A percentile compares a stretch with the other conserved stretches of the same genome.
Evolutionary conservation across 1,140 invertebrate genomes (phyloP).

Genomic region (Diabrotica virgifera): DNA sequence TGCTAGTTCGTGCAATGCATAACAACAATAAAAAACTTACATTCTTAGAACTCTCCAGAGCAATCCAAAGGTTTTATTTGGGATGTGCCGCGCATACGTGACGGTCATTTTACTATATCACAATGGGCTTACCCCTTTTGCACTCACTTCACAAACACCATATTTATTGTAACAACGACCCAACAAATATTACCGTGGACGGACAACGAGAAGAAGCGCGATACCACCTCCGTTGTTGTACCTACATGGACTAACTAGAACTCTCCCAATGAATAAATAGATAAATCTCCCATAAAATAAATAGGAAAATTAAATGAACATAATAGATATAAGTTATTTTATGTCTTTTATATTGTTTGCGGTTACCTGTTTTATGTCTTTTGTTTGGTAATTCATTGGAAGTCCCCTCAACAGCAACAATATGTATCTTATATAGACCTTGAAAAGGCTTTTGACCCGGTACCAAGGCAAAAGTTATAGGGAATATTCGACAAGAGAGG

Average conservation of each 20-base stretch:
- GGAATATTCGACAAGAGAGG: too few species aligned
- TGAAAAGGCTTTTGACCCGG: too few species aligned
- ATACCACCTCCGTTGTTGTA: neutral
- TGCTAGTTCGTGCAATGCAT: neutral
- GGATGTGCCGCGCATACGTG: slow-evolving; percentile 82
- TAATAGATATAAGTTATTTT: too few species aligned
- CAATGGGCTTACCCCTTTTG: slow-evolving; percentile 12
- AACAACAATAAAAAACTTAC: slow-evolving; percentile 27
- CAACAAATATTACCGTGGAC: neutral
- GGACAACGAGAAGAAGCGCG: neutral
- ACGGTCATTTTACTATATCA: slow-evolving; percentile 65
- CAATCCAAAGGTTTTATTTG: slow-evolving; percentile 86
- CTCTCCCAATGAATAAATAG: too few species aligned
- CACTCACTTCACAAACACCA: slow-evolving; percentile 21
- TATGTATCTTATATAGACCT: too few species aligned
- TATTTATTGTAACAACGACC: neutral
- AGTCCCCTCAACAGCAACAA: too few species aligned
- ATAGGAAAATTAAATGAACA: too few species aligned
- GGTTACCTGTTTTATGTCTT: too few species aligned
- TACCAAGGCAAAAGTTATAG: too few species aligned
- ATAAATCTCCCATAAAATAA: too few species aligned
- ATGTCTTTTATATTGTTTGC: too few species aligned
- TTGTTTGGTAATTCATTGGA: too few species aligned
- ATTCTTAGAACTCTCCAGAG: slow-evolving; percentile 60
- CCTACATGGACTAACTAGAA: slow-evolving; percentile 14